Evolutionary conservation across 2,113 vertebrate species (phyloP).

Genomic region (Mixornis gularis): DNA sequence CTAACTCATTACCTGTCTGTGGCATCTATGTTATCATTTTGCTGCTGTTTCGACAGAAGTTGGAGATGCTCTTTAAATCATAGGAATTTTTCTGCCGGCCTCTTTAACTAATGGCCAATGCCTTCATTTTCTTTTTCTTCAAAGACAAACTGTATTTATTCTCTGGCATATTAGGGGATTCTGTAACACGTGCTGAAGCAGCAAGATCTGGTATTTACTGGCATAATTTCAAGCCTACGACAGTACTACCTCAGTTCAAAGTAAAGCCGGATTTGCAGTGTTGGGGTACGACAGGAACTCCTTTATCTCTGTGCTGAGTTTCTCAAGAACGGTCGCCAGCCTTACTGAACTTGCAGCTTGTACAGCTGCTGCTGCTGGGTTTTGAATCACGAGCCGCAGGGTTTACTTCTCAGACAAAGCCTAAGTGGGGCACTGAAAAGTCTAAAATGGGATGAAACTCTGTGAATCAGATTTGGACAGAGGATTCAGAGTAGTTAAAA

Average conservation of each 20-base stretch:
- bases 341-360: conserved; percentile 45
- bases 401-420: conserved; percentile 49
- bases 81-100: conserved; percentile 21
- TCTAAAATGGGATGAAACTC: conserved; percentile 14
- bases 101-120: conserved; percentile 25
- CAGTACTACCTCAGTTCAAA: conserved; percentile 91
- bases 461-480: conserved; percentile 23
- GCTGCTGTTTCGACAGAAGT: conserved; percentile 48
- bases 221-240: conserved; percentile 68
- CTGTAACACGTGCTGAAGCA: conserved; percentile 49
- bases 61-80: conserved; percentile 32
- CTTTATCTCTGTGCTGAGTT: conserved; percentile 80
- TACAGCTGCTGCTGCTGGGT: conserved; percentile 54
- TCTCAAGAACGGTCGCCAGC: conserved; percentile 66
- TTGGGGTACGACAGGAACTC: conserved; percentile 64
- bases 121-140: conserved; percentile 51
- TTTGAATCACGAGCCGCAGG: conserved; percentile 33
- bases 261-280: conserved; percentile 75
- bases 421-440: conserved; percentile 23
- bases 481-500: conserved; percentile 26
- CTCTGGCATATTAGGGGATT: conserved; percentile 56
- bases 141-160: conserved; percentile 56
- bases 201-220: conserved; percentile 69
- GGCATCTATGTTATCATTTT: conserved; percentile 25
- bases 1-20: conserved; percentile 12